These are phyloP conservation scores for Bellardia pandia DNA, from an alignment of 2,888 invertebrate genomes.

Conservation along the genomic window DNA sequence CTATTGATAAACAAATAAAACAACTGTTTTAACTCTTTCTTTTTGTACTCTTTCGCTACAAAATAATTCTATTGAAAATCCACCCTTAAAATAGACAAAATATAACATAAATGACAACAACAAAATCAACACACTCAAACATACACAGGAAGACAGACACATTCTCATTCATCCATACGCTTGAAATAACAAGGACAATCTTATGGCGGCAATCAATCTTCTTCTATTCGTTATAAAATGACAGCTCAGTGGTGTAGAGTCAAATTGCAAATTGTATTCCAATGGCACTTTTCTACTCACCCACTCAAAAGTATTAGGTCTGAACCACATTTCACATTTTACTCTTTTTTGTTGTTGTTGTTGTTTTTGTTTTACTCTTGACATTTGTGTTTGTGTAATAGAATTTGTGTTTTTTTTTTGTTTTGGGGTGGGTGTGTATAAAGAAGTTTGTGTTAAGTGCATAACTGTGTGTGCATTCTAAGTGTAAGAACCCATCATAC, in stretches of 20 bases:
- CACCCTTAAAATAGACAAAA: conserved; percentile 62
- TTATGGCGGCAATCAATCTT: conserved; percentile 85
- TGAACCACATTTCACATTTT: conserved; percentile 31
- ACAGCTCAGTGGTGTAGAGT: conserved; percentile 84
- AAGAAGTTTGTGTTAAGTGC: background rate
- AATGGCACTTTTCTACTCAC: conserved; percentile 35
- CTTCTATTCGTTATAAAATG: conserved; percentile 83
- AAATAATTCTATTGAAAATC: conserved; percentile 77
- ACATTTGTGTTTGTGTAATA: conserved; percentile 52
- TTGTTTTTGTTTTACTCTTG: conserved; percentile 15
- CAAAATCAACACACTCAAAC: conserved; percentile 63
- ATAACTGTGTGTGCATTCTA: background rate
- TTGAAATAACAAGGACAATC: conserved; percentile 79
- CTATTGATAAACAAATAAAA: conserved; percentile 59
- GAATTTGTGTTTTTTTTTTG: conserved; percentile 52
- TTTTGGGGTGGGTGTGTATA: conserved; percentile 21
- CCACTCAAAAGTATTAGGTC: conserved; percentile 1
- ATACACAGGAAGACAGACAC: conserved; percentile 23
- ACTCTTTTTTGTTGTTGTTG: conserved; percentile 39
- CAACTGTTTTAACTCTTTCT: conserved; percentile 80
- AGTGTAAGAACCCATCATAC: no score
- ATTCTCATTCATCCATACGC: conserved; percentile 72
- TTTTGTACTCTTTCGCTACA: conserved; percentile 74
- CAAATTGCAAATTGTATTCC: conserved; percentile 81
- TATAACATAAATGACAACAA: conserved; percentile 53